A percentile compares a stretch with the other conserved stretches of the same genome.
phyloP scores from a whole-genome alignment of 2,113 vertebrate genomes.

The Xyrauchen texanus region DNA sequence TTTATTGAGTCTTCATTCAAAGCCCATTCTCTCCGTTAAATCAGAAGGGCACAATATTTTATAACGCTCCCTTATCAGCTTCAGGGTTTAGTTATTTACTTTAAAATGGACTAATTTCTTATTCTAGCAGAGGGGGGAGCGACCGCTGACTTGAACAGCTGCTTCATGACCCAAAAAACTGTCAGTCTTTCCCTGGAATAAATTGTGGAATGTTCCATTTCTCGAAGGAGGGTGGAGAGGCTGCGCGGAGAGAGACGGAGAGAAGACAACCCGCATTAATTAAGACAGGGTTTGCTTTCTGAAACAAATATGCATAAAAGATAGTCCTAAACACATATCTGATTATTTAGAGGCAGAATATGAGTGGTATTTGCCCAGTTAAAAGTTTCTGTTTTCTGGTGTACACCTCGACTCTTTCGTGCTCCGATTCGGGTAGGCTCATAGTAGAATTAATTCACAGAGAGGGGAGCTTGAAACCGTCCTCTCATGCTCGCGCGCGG shows the following conservation, averaged over 20 bases:
- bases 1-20: conserved; percentile 70
- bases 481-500: conserved; percentile 74
- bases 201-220: conserved; percentile 82
- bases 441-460: conserved; percentile 87
- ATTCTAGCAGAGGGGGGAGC: conserved; percentile 81
- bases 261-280: background rate
- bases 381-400: conserved; percentile 7
- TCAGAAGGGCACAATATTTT: conserved; percentile 73
- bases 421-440: conserved; percentile 70
- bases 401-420: conserved; percentile 28
- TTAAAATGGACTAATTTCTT: conserved; percentile 87
- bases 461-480: conserved; percentile 85
- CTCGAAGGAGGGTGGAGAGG: conserved; percentile 52
- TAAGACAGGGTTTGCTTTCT: background rate
- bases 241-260: background rate
- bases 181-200: conserved; percentile 90
- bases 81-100: conserved; percentile 82
- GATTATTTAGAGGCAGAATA: background rate
- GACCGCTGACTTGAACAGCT: conserved; percentile 84
- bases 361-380: conserved; percentile 55
- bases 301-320: background rate
- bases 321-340: background rate
- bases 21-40: conserved; percentile 67
- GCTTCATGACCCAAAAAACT: conserved; percentile 91
- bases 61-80: conserved; percentile 79